Conservation (phyloP, 2,113 vertebrate genomes). For the Diadophis punctatus region DNA sequence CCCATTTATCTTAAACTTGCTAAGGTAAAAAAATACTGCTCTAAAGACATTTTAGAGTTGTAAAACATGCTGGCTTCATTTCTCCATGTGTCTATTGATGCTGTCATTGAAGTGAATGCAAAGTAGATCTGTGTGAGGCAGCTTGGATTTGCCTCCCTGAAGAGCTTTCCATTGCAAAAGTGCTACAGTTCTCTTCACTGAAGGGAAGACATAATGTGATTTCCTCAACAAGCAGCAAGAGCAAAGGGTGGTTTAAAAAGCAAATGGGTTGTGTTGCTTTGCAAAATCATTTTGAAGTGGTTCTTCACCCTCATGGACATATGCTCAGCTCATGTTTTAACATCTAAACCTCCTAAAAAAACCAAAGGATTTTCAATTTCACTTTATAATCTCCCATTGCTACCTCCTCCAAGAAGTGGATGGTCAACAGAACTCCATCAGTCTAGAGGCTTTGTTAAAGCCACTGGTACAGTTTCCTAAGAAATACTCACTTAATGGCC, state of each 20-base stretch:
- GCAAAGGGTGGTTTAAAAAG: background rate
- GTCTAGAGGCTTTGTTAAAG: background rate
- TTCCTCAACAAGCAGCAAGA: background rate
- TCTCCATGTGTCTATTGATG: background rate
- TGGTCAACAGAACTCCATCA: background rate
- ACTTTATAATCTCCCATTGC: background rate
- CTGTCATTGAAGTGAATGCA: background rate
- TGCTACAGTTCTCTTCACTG: background rate
- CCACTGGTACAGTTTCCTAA: slow-evolving; percentile 5
- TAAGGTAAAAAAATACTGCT: background rate
- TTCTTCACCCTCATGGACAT: background rate
- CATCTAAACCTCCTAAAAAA: background rate
- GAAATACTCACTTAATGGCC: background rate
- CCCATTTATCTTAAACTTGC: background rate
- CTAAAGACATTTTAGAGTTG: background rate
- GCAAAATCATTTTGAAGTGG: background rate
- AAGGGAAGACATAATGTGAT: background rate
- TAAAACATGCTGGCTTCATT: background rate
- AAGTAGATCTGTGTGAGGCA: background rate
- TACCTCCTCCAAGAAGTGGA: background rate
- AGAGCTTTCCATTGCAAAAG: background rate
- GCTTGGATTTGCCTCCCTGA: background rate
- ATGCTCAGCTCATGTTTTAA: background rate
- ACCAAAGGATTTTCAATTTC: background rate
- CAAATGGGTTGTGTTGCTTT: background rate